Evolutionary conservation across 2,888 invertebrate species (phyloP).

Genomic region (Allolobophora icterica): DNA sequence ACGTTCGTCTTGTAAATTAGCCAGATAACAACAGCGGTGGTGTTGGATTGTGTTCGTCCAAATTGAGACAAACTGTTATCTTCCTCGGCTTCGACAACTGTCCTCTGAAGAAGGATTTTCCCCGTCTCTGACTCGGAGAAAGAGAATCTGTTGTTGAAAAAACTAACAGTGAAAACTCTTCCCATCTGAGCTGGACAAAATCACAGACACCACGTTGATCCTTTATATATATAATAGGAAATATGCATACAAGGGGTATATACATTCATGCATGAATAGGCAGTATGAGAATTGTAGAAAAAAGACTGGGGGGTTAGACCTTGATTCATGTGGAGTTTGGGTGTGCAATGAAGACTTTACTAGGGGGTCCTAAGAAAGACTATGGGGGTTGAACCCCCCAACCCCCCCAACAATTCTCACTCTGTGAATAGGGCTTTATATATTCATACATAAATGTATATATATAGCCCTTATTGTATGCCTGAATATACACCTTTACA

Average conservation of each 20-base stretch:
- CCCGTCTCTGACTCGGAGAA: neutral
- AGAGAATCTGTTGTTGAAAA: neutral
- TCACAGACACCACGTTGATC: neutral
- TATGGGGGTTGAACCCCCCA: no score
- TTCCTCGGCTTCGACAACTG: neutral
- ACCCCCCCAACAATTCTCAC: no score
- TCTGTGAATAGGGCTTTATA: no score
- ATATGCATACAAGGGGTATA: neutral
- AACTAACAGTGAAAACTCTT: neutral
- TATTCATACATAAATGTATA: no score
- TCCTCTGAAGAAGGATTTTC: neutral
- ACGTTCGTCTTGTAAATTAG: neutral
- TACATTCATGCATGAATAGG: no score
- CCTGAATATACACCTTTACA: no score
- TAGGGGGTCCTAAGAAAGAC: no score
- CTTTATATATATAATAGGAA: neutral
- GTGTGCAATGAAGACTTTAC: no score
- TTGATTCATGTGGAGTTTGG: no score
- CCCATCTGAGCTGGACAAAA: neutral
- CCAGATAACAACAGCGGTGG: neutral
- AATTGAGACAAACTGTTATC: neutral
- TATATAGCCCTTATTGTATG: no score
- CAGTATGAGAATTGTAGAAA: no score
- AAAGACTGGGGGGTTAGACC: no score
- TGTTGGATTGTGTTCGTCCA: neutral